Base-by-base conservation (phyloP, 2,888 invertebrate species). In the Micoletzkya japonica region DNA sequence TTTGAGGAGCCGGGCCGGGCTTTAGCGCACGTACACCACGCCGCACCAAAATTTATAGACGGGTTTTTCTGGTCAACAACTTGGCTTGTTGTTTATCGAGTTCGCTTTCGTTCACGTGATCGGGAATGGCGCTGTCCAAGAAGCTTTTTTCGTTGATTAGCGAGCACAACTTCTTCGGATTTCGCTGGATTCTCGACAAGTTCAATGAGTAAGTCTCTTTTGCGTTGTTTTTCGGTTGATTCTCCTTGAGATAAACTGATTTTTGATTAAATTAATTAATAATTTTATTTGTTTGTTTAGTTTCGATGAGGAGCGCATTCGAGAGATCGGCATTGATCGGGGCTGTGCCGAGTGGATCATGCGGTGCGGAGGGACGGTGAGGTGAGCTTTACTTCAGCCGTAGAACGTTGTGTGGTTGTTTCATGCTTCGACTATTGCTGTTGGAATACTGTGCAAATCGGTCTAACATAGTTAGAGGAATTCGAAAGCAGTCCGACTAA, bases 261-360 rank as follows among this genome's bases (percentile, higher is more conserved):
- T 56, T 56, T 10, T 54, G 14, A 26, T 56, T 17, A 26, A 17
- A 34, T 7, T 24, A 14, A 30, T 24, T n/a, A 0, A 30, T 7
- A 2, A 30, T 1, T 20, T 32, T 4, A 4, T 28, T 4, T 34
- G 4, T 58, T 7, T 34, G 36, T 64, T 1, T 37, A 66, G 64
- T 37, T 20, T 36, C 30, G 64, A 66, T 30, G 54, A 54, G 0
- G 54, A 66, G 36, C 64, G 64, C 28, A 52, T 66, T 20, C 52
- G 54, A 10, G 64, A 66, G 3, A 37, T 66, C 28, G 64, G 64
- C 14, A n/a, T 36, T 4, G 64, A 66, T 37, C 36, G 64, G 3
- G 64, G 44, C 20, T 66, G 64, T 66, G 64, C 64, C 30, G 64
- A 66, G 54, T 66, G 64, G 64, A 24, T 66, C 26, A 52, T 66